Base-by-base conservation (phyloP, 2,888 invertebrate species). In the Sisyra nigra region DNA sequence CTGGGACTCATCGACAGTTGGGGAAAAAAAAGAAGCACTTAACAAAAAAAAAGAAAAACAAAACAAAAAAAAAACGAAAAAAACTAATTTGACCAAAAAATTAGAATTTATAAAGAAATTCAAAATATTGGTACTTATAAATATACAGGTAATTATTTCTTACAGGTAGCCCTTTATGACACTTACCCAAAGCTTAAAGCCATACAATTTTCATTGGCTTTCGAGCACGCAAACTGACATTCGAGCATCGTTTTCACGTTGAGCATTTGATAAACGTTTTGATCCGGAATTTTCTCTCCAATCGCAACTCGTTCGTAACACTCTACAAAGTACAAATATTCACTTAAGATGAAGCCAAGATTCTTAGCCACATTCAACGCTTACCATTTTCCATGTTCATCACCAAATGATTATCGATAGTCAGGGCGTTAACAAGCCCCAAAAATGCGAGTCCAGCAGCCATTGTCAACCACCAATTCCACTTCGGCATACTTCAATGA, bases 101-200 rank as follows among this genome's bases (percentile, higher is more conserved):
- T n/a, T n/a, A n/a, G n/a, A n/a, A n/a, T n/a, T n/a, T n/a, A n/a
- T n/a, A n/a, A n/a, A n/a, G n/a, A n/a, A n/a, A n/a, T n/a, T n/a
- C n/a, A n/a, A n/a, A n/a, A n/a, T n/a, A n/a, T n/a, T n/a, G n/a
- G n/a, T n/a, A n/a, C n/a, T n/a, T n/a, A n/a, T n/a, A n/a, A n/a
- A n/a, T n/a, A n/a, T n/a, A n/a, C n/a, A n/a, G n/a, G n/a, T n/a
- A n/a, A n/a, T n/a, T n/a, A n/a, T n/a, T n/a, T n/a, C n/a, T n/a
- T n/a, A 11, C 11, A 33, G 9, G 11, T 14, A 11, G 10, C 34
- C 6, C 8, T 9, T 32, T 32, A n/a, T n/a, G n/a, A n/a, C 24
- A 53, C 62, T 59, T 59, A 69, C 71, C 70, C 71, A 50, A 68
- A 69, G 54, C 68, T 66, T 50, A 69, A 68, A 2, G 65, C 58